Evolutionary conservation across 2,113 vertebrate genomes (phyloP), one percentile per base, ranked within the genome.

Genomic region (Tretioscincus oriximinensis): DNA sequence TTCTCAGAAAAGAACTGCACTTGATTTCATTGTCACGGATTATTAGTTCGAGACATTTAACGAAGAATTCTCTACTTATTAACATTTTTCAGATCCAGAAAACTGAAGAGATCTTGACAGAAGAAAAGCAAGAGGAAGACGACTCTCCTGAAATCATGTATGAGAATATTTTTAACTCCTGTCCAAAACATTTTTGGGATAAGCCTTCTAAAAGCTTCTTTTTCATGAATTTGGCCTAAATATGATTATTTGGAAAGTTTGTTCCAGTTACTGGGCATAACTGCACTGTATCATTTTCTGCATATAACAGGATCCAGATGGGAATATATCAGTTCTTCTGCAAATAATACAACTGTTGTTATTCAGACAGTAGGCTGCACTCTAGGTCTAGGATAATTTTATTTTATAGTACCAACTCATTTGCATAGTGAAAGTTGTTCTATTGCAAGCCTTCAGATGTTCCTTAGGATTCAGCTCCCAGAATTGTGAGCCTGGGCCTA

Each of bases 101-200:
- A 77, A 31, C 58, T 65, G 9, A 84, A 8, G 61, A 82, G 26
- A 12, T 79, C 63, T 3, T 8, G 16, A 81, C 24, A 78, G 87
- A 88, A 61, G 88, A 90, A 60, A 81, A 86, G 78, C 45, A 0
- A 29, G 24, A 7, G 31, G 76, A 85, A 77, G 64, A 81, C n/a
- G 64, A 78, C 69, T 7, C 69, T 74, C 54, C 54, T 35, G 65
- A 77, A 51, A 68, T 6, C 9, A 12, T 47, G 84, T 85, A 85
- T n/a, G 79, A 9, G 20, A 41, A 45, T 68, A 68, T 69, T 78
- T 51, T 60, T 54, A 65, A 28, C 51, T 41, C 12, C 29, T 77
- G 7, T 49, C 51, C 45, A 64, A 51, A 78, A 58, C 20, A 47
- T 22, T 78, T 65, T 9, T 58, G 41, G 35, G 73, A 64, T 66